phyloP scores from a whole-genome alignment of 2,797 vertebrate species.

The Corythornis leucogaster region DNA sequence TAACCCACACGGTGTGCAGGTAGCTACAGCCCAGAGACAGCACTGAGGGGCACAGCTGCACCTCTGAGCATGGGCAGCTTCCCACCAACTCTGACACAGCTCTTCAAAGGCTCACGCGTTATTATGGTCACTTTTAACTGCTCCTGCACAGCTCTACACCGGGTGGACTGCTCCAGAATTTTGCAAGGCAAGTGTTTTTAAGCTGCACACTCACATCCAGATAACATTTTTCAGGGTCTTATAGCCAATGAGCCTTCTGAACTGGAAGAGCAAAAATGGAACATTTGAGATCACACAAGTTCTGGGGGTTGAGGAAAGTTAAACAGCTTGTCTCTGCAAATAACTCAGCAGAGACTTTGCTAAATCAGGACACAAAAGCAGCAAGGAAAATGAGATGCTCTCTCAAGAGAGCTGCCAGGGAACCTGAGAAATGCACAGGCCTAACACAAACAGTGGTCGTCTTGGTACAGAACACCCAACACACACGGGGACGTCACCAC shows the following conservation, averaged over 20 bases:
- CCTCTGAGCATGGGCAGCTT: background rate
- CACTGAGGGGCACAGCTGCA: background rate
- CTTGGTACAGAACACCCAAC: background rate
- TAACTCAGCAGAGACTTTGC: background rate
- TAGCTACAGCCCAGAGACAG: background rate
- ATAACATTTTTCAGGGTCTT: background rate
- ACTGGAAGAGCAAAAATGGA: background rate
- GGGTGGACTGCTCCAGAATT: fast-evolving
- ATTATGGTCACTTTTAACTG: background rate
- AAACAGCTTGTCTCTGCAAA: background rate
- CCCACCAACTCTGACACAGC: background rate
- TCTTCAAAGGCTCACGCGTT: background rate
- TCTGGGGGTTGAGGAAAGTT: background rate
- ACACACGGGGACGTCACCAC: background rate
- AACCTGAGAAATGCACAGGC: background rate
- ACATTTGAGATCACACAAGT: background rate
- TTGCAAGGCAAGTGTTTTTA: background rate
- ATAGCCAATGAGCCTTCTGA: background rate
- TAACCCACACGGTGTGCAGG: background rate
- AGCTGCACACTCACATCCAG: background rate
- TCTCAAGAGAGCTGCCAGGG: background rate
- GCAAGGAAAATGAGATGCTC: background rate
- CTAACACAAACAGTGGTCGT: background rate
- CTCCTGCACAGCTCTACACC: background rate
- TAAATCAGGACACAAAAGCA: background rate